These are phyloP conservation scores for Hemicordylus capensis DNA, from an alignment of 2,113 vertebrate genomes.

Conservation along the genomic window DNA sequence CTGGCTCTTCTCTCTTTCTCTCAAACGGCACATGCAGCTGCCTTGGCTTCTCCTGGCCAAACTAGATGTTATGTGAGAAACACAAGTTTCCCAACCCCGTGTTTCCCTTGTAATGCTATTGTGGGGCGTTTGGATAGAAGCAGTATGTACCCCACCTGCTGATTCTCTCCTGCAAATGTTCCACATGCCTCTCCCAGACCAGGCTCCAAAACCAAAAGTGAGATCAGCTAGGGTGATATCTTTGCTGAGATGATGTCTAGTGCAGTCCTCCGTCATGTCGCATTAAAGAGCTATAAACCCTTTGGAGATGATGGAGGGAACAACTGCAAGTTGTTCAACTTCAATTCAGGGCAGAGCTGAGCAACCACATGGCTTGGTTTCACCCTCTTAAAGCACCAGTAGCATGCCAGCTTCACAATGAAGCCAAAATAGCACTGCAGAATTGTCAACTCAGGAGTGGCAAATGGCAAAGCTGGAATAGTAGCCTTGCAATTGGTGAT, in stretches of 20 bases:
- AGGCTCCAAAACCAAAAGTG: background rate
- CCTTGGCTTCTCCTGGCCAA: background rate
- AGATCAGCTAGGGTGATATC: background rate
- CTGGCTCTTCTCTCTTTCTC: background rate
- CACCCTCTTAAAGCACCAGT: background rate
- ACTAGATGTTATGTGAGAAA: background rate
- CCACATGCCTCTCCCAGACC: background rate
- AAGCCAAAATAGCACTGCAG: background rate
- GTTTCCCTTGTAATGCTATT: background rate
- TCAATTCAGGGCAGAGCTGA: background rate
- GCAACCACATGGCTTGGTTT: background rate
- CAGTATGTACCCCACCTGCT: background rate
- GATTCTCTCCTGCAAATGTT: background rate
- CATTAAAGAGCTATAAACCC: background rate
- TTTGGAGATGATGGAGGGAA: background rate
- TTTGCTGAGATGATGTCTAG: background rate
- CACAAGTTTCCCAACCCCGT: background rate
- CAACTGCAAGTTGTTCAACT: background rate
- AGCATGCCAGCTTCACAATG: background rate
- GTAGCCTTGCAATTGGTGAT: background rate
- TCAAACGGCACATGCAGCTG: background rate
- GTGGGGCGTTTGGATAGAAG: background rate
- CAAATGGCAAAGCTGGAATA: background rate
- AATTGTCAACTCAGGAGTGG: background rate
- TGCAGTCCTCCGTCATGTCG: background rate